A percentile compares a stretch with the other conserved stretches of the same genome.
These are phyloP conservation scores for Leucoraja erinaceus DNA, from an alignment of 2,113 vertebrate genomes.

Conservation along the genomic window DNA sequence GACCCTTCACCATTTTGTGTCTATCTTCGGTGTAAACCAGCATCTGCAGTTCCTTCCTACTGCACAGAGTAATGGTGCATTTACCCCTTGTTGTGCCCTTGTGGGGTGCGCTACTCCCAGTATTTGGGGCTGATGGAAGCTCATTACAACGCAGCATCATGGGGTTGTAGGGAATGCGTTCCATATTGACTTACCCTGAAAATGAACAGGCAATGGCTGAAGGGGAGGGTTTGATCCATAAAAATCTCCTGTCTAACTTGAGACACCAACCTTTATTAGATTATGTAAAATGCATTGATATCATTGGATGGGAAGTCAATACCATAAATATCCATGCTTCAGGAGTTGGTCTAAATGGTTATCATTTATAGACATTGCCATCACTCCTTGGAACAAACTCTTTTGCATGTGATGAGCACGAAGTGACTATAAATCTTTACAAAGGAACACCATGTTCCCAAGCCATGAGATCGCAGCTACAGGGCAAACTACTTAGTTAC, in stretches of 20 bases:
- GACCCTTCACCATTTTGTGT: no score
- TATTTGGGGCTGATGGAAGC: neutral
- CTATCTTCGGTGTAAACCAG: no score
- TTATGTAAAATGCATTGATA: neutral
- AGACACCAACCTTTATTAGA: neutral
- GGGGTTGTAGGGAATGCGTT: neutral
- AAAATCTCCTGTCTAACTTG: neutral
- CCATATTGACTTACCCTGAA: no score
- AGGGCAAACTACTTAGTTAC: neutral
- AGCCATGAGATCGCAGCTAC: no score
- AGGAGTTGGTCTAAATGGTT: neutral
- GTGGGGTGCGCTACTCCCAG: neutral
- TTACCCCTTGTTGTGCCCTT: neutral
- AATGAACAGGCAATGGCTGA: neutral
- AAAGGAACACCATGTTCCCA: neutral
- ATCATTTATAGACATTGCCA: neutral
- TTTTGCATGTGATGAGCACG: neutral
- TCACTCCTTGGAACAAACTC: neutral
- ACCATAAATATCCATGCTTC: neutral
- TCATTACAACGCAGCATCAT: neutral
- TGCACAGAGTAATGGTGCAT: neutral
- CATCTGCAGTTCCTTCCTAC: neutral
- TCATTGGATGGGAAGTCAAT: neutral
- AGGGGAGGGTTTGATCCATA: neutral
- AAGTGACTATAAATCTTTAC: neutral